Percentiles rank a stretch among this genome's conserved stretches.
phyloP scores from a whole-genome alignment of 2,797 vertebrate genomes.

The Rhinatrema bivittatum region DNA sequence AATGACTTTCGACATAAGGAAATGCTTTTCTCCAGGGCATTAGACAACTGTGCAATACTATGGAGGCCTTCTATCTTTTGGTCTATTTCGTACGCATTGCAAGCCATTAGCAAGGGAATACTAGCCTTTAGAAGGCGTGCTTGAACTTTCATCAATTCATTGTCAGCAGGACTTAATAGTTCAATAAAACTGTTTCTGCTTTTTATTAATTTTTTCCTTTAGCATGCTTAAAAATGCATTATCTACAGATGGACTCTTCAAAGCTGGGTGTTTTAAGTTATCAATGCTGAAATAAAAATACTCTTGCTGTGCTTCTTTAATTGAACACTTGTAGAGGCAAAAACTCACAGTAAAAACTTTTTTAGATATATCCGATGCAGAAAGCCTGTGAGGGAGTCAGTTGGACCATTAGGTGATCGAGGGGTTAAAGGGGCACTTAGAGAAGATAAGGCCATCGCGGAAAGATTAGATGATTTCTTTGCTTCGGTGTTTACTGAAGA shows the following conservation, averaged over 20 bases:
- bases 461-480: too few species aligned
- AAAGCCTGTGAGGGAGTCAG: too few species aligned
- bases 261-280: constrained; percentile 49
- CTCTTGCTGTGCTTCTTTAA: constrained; percentile 48
- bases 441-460: too few species aligned
- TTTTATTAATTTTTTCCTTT: constrained; percentile 51
- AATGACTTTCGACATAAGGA: constrained; percentile 58
- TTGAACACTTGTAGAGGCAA: constrained; percentile 54
- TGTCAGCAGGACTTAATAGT: constrained; percentile 61
- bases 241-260: constrained; percentile 60
- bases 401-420: too few species aligned
- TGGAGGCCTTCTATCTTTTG: constrained; percentile 46
- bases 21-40: constrained; percentile 51
- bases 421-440: too few species aligned
- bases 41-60: constrained; percentile 34
- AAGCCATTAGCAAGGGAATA: constrained; percentile 58
- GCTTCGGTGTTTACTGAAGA: too few species aligned
- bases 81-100: constrained; percentile 55
- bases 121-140: constrained; percentile 55
- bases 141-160: constrained; percentile 60
- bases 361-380: too few species aligned
- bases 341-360: too few species aligned
- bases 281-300: constrained; percentile 59
- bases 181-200: constrained; percentile 66
- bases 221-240: constrained; percentile 62